Evolutionary conservation across 2,113 vertebrate genomes (phyloP), one percentile per base, ranked within the genome.

Genomic region (Lasiurus borealis): DNA sequence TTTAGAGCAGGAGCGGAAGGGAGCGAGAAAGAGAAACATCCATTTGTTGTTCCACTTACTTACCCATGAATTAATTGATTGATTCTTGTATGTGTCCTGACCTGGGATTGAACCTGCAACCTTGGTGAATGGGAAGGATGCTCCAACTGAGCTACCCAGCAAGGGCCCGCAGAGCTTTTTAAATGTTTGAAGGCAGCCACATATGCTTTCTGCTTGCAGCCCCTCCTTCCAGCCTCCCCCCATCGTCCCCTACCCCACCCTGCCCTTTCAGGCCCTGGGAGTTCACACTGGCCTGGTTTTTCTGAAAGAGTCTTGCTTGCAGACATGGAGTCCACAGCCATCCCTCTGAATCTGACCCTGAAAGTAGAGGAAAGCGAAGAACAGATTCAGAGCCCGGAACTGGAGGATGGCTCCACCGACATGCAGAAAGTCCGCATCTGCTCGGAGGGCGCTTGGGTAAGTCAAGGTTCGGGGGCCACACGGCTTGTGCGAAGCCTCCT

Each of bases 381-480:
- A 71, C 95, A 95, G 40, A 89, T 95, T 92, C 85, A 71, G 91
- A 85, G 83, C 94, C 77, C 19, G 52, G 88, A 96, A 2, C 83
- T 89, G 64, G 96, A 96, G 69, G 92, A 82, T 48, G 85, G 83
- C 18, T 80, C 92, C 12, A 34, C 81, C 0, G 91, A 97, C 15
- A 96, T 95, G 96, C 97, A 98, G 86, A 97, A 94, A 91, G 97
- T 98, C 19, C 96, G 96, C 8, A 97, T 97, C 96, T 96, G 97
- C 86, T 93, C 97, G 0, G 95, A 97, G 62, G 93, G 97, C 0
- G 82, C 83, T 5, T 98, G 97, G 97, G 97, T 98, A 64, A 97
- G 97, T 96, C 9, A 9, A 21, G 46, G 13, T 29, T 62, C 31
- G 34, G 71, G 34, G 59, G 62, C 54, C 40, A 2, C n/a, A 10